Conservation (phyloP, 2,113 vertebrate genomes). For the Lethenteron reissneri region DNA sequence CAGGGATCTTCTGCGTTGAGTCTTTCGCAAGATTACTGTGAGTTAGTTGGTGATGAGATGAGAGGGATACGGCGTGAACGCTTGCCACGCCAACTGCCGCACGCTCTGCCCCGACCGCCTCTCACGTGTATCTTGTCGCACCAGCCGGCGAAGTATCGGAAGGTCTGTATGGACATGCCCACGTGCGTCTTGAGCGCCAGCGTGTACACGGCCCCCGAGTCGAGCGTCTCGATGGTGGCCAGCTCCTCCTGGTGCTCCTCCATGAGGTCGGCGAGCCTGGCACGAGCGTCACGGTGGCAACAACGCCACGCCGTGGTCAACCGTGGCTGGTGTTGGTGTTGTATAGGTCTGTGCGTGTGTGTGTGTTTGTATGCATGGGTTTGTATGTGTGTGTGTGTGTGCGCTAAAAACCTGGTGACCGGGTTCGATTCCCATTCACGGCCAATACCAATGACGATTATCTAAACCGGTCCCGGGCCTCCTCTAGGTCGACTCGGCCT, state of each 20-base stretch:
- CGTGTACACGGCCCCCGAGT: conserved; percentile 51
- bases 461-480: too few relatives aligned
- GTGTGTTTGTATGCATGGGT: conserved; percentile 1
- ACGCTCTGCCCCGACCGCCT: too few relatives aligned
- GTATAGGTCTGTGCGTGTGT: background rate
- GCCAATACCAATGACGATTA: too few relatives aligned
- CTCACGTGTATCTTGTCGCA: conserved; percentile 53
- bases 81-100: too few relatives aligned
- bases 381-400: background rate
- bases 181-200: conserved; percentile 46
- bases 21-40: too few relatives aligned
- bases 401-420: too few relatives aligned
- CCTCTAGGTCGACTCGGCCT: too few relatives aligned
- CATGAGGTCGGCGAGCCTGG: conserved; percentile 43
- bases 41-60: too few relatives aligned
- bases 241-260: conserved; percentile 46
- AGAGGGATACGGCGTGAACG: too few relatives aligned
- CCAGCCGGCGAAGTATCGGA: conserved; percentile 53
- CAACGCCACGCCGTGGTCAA: background rate
- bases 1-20: too few relatives aligned
- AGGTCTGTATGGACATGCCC: conserved; percentile 53
- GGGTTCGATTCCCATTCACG: too few relatives aligned
- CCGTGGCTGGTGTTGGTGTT: background rate
- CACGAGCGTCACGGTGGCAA: background rate
- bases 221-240: conserved; percentile 40